phyloP scores from a whole-genome alignment of 2,888 invertebrate genomes.

The Micropterix aruncella region DNA sequence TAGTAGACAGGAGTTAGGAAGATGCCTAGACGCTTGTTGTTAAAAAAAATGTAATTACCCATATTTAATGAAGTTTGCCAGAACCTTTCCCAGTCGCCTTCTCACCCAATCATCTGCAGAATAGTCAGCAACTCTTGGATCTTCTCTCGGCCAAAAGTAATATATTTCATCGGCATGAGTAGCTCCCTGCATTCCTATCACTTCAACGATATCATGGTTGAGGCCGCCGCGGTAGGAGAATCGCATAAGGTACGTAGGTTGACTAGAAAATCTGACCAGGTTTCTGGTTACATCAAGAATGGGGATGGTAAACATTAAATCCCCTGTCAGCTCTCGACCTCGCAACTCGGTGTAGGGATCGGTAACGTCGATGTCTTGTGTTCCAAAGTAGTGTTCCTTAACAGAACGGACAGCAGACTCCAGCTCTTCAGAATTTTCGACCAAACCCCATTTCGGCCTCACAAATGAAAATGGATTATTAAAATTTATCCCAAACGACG shows the following conservation, averaged over 20 bases:
- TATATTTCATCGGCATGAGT: conserved; percentile 30
- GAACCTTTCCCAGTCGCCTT: conserved; percentile 23
- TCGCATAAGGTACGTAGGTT: neutral
- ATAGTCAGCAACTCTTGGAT: conserved; percentile 18
- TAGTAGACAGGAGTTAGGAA: no score
- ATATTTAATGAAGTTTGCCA: conserved; percentile 30
- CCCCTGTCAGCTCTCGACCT: no score
- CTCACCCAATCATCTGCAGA: conserved; percentile 20
- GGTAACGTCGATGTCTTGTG: no score
- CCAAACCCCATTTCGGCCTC: no score
- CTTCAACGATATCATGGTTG: neutral
- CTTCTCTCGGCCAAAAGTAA: conserved; percentile 29
- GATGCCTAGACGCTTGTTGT: no score
- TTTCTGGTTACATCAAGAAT: no score
- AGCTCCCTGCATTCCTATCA: conserved; percentile 17
- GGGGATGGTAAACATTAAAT: no score
- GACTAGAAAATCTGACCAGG: neutral
- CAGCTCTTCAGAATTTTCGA: no score
- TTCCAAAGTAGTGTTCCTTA: neutral
- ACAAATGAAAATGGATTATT: no score
- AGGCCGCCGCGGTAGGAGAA: neutral
- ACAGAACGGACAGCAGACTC: neutral
- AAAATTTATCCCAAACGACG: neutral
- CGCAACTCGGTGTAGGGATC: no score
- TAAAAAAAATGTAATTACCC: conserved; percentile 23